Conservation (phyloP, 2,113 vertebrate genomes). For the Meleagris gallopavo region DNA sequence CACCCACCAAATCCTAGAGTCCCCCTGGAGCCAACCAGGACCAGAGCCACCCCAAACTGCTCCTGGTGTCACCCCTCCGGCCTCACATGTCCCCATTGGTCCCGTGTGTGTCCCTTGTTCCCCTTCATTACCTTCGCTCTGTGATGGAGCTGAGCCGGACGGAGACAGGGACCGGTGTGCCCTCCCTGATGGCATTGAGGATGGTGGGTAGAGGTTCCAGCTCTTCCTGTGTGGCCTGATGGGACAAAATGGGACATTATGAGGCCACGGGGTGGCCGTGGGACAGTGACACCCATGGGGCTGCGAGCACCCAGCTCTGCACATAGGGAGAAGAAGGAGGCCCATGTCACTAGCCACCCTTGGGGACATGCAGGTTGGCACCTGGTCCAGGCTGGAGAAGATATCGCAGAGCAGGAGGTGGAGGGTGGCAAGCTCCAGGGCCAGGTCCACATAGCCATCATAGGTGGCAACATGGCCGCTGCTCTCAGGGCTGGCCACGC, state of each 20-base stretch:
- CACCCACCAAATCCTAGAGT: no score
- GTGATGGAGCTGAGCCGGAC: slow-evolving; percentile 47
- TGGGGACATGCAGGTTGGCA: slow-evolving; percentile 8
- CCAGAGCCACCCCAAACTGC: not conserved
- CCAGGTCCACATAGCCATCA: slow-evolving; percentile 88
- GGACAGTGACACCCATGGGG: not conserved
- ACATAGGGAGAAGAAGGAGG: not conserved
- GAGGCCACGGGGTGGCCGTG: no score
- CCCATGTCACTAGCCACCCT: fast-evolving
- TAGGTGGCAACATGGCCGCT: slow-evolving; percentile 80
- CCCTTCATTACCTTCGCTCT: not conserved
- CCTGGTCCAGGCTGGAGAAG: slow-evolving; percentile 86
- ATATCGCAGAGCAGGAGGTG: slow-evolving; percentile 91
- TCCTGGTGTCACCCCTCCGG: not conserved
- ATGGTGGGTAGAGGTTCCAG: slow-evolving; percentile 91
- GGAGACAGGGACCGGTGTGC: slow-evolving; percentile 77
- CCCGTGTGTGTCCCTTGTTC: not conserved
- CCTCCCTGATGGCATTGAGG: slow-evolving; percentile 86
- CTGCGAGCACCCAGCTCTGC: not conserved
- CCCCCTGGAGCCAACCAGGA: not conserved
- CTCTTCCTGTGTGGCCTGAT: slow-evolving; percentile 83
- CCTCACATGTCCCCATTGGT: not conserved
- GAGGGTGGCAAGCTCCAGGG: slow-evolving; percentile 89
- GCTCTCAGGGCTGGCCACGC: slow-evolving; percentile 82
- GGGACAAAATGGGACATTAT: not conserved